Evolutionary conservation across 2,113 vertebrate species (phyloP).

Genomic region (Urocynchramus pylzowi): DNA sequence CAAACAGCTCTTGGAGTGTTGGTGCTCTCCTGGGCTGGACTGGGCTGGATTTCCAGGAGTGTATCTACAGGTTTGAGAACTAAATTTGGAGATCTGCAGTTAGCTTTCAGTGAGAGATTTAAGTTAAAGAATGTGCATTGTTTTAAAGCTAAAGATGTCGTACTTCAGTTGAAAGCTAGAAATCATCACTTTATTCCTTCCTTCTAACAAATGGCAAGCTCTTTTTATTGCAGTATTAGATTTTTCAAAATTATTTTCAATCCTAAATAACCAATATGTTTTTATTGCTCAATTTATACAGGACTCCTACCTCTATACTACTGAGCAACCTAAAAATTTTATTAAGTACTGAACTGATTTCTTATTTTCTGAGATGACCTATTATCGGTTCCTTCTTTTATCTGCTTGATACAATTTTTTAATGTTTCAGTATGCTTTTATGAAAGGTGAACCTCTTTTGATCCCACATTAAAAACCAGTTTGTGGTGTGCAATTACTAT

Average conservation of each 20-base stretch:
- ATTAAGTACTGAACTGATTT: not conserved
- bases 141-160: not conserved
- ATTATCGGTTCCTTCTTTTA: not conserved
- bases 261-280: not conserved
- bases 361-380: not conserved
- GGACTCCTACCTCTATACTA: not conserved
- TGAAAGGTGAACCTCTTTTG: not conserved
- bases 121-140: not conserved
- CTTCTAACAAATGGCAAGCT: not conserved
- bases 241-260: not conserved
- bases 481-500: not conserved
- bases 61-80: not conserved
- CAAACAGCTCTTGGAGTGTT: not conserved
- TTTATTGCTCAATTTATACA: not conserved
- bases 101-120: not conserved
- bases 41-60: not conserved
- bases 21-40: not conserved
- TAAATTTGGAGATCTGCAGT: not conserved
- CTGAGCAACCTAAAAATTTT: not conserved
- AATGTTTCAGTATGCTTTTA: not conserved
- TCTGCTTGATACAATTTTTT: not conserved
- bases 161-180: not conserved
- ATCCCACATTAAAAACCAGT: not conserved
- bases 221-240: not conserved
- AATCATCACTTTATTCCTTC: not conserved